Evolutionary conservation across 1,140 invertebrate genomes (phyloP).

Genomic region (Holotrichia oblita): DNA sequence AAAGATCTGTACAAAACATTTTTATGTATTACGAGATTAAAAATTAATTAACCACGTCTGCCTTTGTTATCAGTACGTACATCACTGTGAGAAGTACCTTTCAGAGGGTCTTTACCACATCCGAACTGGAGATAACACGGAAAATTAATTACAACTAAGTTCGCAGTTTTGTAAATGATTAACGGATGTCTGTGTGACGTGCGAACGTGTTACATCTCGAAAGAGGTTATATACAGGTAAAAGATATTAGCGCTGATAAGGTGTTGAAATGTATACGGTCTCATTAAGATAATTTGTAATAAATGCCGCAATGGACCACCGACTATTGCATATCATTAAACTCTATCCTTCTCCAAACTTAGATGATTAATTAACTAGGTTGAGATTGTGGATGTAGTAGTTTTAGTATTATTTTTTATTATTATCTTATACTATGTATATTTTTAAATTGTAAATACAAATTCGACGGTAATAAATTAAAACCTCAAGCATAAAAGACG

Average conservation of each 20-base stretch:
- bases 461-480: neutral
- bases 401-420: no score
- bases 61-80: neutral
- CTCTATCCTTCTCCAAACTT: no score
- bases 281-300: neutral
- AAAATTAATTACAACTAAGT: slow-evolving; percentile 44
- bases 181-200: slow-evolving; percentile 41
- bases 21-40: neutral
- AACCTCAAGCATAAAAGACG: neutral
- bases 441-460: neutral
- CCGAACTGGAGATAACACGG: slow-evolving; percentile 40
- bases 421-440: no score
- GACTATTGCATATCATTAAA: neutral
- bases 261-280: neutral
- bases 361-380: no score
- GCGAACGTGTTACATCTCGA: slow-evolving; percentile 37
- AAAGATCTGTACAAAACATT: no score
- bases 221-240: slow-evolving; percentile 19
- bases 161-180: slow-evolving; percentile 44
- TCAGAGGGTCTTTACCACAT: slow-evolving; percentile 10
- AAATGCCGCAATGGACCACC: neutral
- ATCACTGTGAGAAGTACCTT: neutral
- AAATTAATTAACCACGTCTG: slow-evolving; percentile 9
- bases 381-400: no score
- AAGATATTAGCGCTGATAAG: neutral